phyloP scores from a whole-genome alignment of 2,797 vertebrate species.

The Gadopsis bispinosus region DNA sequence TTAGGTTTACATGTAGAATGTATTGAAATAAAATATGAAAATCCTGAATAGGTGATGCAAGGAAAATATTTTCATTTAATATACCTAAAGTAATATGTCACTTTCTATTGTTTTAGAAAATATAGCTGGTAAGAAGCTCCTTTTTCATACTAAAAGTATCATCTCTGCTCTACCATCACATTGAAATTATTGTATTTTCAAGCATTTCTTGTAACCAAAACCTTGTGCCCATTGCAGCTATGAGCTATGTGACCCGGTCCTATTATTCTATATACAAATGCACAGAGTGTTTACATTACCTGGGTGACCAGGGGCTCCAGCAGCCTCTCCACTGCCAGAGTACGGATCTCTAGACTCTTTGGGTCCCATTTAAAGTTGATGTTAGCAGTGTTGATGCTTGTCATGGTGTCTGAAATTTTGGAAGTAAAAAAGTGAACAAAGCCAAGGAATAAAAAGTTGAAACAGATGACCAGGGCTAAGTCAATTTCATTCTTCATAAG shows the following conservation, averaged over 20 bases:
- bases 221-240: background rate
- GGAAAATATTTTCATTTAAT: background rate
- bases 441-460: background rate
- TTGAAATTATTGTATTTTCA: background rate
- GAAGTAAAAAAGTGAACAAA: background rate
- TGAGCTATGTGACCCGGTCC: no score
- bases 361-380: slow-evolving; percentile 99
- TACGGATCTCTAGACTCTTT: slow-evolving; percentile 97
- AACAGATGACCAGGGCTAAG: background rate
- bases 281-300: slow-evolving; percentile 80
- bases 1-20: background rate
- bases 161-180: background rate
- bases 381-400: slow-evolving; percentile 91
- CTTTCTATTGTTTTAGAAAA: background rate
- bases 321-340: slow-evolving; percentile 94
- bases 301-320: slow-evolving; percentile 97
- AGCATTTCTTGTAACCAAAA: background rate
- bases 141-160: background rate
- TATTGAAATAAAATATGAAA: background rate
- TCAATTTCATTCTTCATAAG: background rate
- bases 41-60: background rate
- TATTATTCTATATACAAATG: background rate
- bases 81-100: background rate
- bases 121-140: background rate
- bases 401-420: slow-evolving; percentile 85